Base-by-base conservation (phyloP, 23 tunicate species). In the Ciona savignyi region DNA sequence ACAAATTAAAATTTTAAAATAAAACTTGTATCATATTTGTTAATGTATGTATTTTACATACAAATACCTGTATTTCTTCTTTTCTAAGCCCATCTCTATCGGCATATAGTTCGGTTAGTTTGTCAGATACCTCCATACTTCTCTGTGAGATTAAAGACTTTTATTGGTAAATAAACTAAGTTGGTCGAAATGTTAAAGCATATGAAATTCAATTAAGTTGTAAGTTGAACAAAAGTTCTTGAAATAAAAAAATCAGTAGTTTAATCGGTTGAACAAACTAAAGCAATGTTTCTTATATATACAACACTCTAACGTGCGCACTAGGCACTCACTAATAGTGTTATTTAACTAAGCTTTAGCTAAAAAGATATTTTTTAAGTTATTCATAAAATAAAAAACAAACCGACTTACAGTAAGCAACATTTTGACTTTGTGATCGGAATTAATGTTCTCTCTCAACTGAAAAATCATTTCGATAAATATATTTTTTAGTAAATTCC, bases 31-130 rank as follows among this genome's bases (percentile, higher is more conserved):
- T 21, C 62, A 51, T 51, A 21, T 19, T 26, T 21, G n/a, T n/a
- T n/a, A n/a, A n/a, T n/a, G n/a, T n/a, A n/a, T n/a, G n/a, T 68
- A 23, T n/a, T n/a, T n/a, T n/a, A n/a, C n/a, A n/a, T n/a, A n/a
- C n/a, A n/a, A 76, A n/a, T 62, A 73, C 87, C 56, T 78, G 74
- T 19, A 94, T 75, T 87, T 94, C 99, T 33, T 83, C 89, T 64
- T 84, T 77, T 28, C 99, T 71, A 34, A 86, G 70, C 1, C 82
- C 90, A 77, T 94, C 99, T 27, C 83, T 83, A 67, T 94, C 99
- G 63, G 78, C 79, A 63, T 94, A 84, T 22, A 86, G 70, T 9
- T 94, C 89, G 29, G 71, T 88, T 33, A 94, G 33, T 32, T 68
- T 78, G n/a, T 63, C 23, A 4, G 75, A 64, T 31, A 85, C 79